Percentiles rank a stretch among this genome's conserved stretches.
Evolutionary conservation across 2,888 invertebrate species (phyloP).

Genomic region (Brenthis hecate): DNA sequence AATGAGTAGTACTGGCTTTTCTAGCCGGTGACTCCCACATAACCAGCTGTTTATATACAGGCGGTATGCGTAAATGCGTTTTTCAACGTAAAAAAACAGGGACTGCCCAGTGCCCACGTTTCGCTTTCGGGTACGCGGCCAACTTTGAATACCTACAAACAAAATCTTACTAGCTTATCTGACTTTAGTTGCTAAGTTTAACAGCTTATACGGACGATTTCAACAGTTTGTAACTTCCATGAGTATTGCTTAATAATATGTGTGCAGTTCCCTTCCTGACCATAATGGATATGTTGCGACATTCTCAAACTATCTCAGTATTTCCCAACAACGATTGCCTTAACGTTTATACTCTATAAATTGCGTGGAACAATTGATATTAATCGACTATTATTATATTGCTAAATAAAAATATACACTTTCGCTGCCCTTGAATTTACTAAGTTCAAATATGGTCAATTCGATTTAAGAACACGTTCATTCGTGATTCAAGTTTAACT

Average conservation of each 20-base stretch:
- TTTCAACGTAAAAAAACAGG: too few species aligned
- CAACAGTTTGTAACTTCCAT: too few species aligned
- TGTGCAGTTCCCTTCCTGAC: constrained; percentile 3
- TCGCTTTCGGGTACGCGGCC: too few species aligned
- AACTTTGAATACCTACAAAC: too few species aligned
- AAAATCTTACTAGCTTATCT: too few species aligned
- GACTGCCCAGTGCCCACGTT: too few species aligned
- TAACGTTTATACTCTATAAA: constrained; percentile 30
- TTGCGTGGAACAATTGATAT: constrained; percentile 35
- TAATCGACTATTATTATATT: constrained; percentile 34
- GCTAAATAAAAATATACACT: constrained; percentile 29
- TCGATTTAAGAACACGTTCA: constrained; percentile 3
- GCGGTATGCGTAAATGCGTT: too few species aligned
- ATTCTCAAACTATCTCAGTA: constrained; percentile 16
- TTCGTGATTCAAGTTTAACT: constrained; percentile 3
- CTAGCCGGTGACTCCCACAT: too few species aligned
- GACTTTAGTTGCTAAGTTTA: too few species aligned
- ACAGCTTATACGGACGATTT: too few species aligned
- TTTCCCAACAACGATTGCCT: constrained; percentile 33
- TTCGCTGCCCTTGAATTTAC: constrained; percentile 35
- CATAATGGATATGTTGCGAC: constrained; percentile 9
- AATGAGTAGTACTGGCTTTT: too few species aligned
- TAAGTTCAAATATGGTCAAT: constrained; percentile 6
- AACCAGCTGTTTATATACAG: too few species aligned
- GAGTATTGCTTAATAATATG: background rate